Evolutionary conservation across 2,888 invertebrate species (phyloP).

Genomic region (Calephelis perditalis): DNA sequence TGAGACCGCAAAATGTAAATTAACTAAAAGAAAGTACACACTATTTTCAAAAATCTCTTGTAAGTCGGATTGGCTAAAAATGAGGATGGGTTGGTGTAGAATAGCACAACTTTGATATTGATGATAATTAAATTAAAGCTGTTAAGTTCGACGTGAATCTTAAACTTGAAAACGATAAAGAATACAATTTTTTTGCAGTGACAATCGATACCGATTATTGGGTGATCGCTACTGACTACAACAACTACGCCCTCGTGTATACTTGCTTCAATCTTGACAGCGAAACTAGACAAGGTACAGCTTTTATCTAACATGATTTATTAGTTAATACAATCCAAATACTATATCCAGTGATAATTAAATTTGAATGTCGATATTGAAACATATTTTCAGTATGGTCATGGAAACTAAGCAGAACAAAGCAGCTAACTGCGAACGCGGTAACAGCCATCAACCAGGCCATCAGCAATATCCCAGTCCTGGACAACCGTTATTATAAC

Average conservation of each 20-base stretch:
- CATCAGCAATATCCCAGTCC: constrained; percentile 36
- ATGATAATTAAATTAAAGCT: too few species aligned
- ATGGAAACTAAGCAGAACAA: constrained; percentile 49
- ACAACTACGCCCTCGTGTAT: constrained; percentile 80
- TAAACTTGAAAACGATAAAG: too few species aligned
- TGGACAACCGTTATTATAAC: constrained; percentile 40
- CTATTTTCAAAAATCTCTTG: too few species aligned
- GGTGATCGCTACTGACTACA: constrained; percentile 78
- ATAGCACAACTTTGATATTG: too few species aligned
- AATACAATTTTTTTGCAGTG: constrained; percentile 31
- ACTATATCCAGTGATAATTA: too few species aligned
- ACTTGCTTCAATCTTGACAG: constrained; percentile 75
- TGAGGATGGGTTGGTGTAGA: too few species aligned
- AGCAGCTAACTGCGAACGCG: constrained; percentile 32
- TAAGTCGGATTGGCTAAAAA: too few species aligned
- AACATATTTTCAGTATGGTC: constrained; percentile 34
- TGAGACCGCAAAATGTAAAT: too few species aligned
- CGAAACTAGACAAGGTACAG: constrained; percentile 48
- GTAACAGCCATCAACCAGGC: constrained; percentile 34
- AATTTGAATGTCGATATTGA: too few species aligned
- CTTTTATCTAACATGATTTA: background rate
- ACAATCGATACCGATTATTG: constrained; percentile 42
- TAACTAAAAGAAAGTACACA: too few species aligned
- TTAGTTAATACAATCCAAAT: too few species aligned
- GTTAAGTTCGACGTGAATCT: too few species aligned